Evolutionary conservation across 2,113 vertebrate species (phyloP), one percentile per base, ranked within the genome.

Genomic region (Elanus axillaris): DNA sequence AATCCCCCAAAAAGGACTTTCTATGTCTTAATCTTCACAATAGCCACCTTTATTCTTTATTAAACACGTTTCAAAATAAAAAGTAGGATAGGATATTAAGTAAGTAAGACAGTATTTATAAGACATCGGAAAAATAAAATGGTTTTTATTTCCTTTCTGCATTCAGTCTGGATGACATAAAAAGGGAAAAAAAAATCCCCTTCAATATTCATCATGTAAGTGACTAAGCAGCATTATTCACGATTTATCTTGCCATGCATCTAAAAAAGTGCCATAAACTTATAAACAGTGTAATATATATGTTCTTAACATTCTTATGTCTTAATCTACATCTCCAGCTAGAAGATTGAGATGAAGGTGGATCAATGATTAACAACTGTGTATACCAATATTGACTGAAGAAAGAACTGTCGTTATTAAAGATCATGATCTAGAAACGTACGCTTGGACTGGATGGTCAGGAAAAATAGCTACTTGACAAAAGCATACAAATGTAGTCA

Each of bases 191-290:
- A 66, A 32, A 40, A 31, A 4, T n/a, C 32, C 11, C 38, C 40
- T 90, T 91, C 38, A 56, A 26, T 89, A 86, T 27, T 93, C 13
- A 83, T 76, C 67, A 79, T 40, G 8, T 38, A 88, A 86, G 18
- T 94, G 91, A 92, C 56, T 94, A 79, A 95, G 59, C 47, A 58
- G 34, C 20, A 87, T 87, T 81, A 89, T 92, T 93, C 64, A 53
- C 0, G 0, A 95, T 94, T 77, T 64, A 90, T 83, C 38, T 94
- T 86, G 53, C 20, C 40, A 85, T 17, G 42, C 12, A 84, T 71
- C 26, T 59, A 91, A 56, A 62, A 62, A 95, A 86, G 25, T 73
- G 26, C 10, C 50, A 90, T 68, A 85, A 64, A 83, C 36, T 80
- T 89, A 36, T 27, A 78, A 71, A 27, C 40, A 64, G 14, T 36